phyloP scores from a whole-genome alignment of 2,797 vertebrate genomes.

The Mormyrops attenuatus region DNA sequence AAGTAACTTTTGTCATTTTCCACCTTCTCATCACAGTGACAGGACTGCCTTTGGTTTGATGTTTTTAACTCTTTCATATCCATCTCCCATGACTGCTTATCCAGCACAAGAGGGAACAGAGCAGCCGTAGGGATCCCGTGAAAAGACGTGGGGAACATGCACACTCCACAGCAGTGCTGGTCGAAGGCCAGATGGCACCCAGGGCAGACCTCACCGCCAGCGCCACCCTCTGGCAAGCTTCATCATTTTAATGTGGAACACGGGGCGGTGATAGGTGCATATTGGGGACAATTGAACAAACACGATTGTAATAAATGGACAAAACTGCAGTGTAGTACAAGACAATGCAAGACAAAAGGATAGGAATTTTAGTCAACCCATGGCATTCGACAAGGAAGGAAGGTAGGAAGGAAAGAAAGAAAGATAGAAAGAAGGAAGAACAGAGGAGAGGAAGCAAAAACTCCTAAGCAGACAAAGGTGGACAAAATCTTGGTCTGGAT shows the following conservation, averaged over 20 bases:
- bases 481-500: not conserved
- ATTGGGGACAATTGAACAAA: too few species aligned
- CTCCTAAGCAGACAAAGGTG: not conserved
- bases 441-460: not conserved
- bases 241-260: not conserved
- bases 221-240: not conserved
- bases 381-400: not conserved
- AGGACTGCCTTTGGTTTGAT: not conserved
- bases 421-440: too few species aligned
- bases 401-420: not conserved
- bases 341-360: not conserved
- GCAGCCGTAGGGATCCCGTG: not conserved
- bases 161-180: not conserved
- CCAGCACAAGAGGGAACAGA: not conserved
- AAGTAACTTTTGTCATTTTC: not conserved
- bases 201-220: not conserved
- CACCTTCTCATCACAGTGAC: not conserved
- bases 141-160: not conserved
- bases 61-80: not conserved
- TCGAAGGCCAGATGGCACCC: not conserved
- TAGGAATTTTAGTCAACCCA: not conserved
- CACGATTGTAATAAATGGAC: too few species aligned
- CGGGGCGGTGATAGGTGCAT: not conserved
- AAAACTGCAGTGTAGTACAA: not conserved
- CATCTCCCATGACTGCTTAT: not conserved